These are phyloP conservation scores for Tolmerus cingulatus DNA, from an alignment of 2,888 invertebrate species.

Conservation along the genomic window DNA sequence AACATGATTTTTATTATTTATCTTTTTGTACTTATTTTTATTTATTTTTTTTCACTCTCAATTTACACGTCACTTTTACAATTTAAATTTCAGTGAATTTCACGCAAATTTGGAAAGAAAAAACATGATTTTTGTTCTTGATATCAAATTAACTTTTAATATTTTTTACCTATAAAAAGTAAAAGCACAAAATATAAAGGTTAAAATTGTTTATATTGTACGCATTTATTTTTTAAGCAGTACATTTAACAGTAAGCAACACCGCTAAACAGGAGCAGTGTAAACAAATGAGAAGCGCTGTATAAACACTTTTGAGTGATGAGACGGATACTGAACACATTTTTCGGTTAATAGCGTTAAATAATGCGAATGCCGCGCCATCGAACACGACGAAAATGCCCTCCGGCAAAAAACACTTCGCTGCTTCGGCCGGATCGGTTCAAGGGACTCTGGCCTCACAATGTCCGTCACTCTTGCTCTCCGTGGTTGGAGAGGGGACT, in stretches of 20 bases:
- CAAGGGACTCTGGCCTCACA: not conserved
- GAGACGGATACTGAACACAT: constrained; percentile 35
- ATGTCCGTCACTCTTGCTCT: not conserved
- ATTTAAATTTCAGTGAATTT: not conserved
- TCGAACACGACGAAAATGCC: not conserved
- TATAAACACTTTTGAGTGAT: constrained; percentile 26
- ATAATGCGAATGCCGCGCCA: constrained; percentile 12
- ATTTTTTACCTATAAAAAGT: not conserved
- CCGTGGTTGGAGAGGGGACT: not conserved
- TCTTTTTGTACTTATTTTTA: not conserved
- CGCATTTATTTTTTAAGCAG: not conserved
- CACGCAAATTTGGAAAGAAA: not conserved
- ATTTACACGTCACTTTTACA: not conserved
- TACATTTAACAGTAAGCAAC: too few species aligned
- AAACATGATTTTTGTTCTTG: not conserved
- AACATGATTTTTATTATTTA: not conserved
- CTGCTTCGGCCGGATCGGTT: not conserved
- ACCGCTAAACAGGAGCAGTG: not conserved
- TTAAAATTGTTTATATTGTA: too few species aligned
- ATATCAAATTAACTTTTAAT: not conserved
- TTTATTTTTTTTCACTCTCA: not conserved
- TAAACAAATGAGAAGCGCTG: constrained; percentile 23
- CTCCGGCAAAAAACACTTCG: not conserved
- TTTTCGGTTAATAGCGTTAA: constrained; percentile 15
- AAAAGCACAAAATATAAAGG: too few species aligned